These are phyloP conservation scores for Elysia crispata DNA, from an alignment of 2,888 invertebrate genomes.

Conservation along the genomic window DNA sequence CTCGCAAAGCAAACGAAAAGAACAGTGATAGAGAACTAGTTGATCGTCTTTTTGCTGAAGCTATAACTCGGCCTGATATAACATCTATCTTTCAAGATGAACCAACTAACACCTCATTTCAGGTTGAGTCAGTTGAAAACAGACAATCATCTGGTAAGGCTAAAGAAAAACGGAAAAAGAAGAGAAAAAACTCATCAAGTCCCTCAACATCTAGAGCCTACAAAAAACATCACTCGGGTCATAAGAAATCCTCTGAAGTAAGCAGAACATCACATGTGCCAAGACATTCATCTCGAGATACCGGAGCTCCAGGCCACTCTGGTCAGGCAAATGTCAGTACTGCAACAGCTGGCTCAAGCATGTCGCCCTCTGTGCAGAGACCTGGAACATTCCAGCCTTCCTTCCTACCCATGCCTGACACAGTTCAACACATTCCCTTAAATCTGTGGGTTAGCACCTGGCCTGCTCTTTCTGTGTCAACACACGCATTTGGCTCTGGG, in stretches of 20 bases:
- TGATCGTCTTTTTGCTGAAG: slow-evolving; percentile 47
- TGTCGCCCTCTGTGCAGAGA: not conserved
- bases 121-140: too few species aligned
- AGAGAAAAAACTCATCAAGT: not conserved
- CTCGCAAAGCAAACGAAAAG: slow-evolving; percentile 14
- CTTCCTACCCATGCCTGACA: slow-evolving; percentile 38
- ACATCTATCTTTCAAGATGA: slow-evolving; percentile 9
- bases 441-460: slow-evolving; percentile 47
- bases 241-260: slow-evolving; percentile 58
- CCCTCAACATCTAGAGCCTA: slow-evolving; percentile 24
- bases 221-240: slow-evolving; percentile 73
- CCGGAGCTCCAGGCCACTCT: not conserved
- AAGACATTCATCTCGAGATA: not conserved
- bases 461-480: slow-evolving; percentile 10
- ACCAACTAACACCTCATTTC: too few species aligned
- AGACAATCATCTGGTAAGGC: not conserved
- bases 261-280: slow-evolving; percentile 9
- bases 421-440: slow-evolving; percentile 45
- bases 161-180: slow-evolving; percentile 2
- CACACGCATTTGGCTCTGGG: not conserved
- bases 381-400: slow-evolving; percentile 35
- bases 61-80: slow-evolving; percentile 20
- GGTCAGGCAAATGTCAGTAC: not conserved
- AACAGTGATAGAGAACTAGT: slow-evolving; percentile 48
- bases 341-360: not conserved